Conservation (phyloP, 35 echinoderm and acorn worm species). For the Lytechinus variegatus region DNA sequence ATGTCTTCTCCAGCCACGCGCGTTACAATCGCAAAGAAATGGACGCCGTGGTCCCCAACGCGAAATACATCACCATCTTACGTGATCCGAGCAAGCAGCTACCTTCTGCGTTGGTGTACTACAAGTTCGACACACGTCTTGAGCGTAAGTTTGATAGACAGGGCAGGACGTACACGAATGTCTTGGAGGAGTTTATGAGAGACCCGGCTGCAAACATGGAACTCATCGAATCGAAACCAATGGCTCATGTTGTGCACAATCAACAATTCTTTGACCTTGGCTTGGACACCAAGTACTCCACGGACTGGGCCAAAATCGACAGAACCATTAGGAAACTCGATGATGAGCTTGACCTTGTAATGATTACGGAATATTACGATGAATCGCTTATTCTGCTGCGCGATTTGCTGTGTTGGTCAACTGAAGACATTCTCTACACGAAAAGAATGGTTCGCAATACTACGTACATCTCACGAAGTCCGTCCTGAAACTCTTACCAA, state of each 20-base stretch:
- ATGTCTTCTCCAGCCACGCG: slow-evolving; percentile 54
- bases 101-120: slow-evolving; percentile 49
- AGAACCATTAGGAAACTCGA: slow-evolving; percentile 30
- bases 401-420: slow-evolving; percentile 32
- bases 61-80: slow-evolving; percentile 57
- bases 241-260: slow-evolving; percentile 28
- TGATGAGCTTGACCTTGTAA: slow-evolving; percentile 41
- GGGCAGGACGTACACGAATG: slow-evolving; percentile 31
- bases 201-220: background rate
- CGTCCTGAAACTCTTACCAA: background rate
- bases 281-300: slow-evolving; percentile 50
- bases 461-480: background rate
- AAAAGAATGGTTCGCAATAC: slow-evolving; percentile 51
- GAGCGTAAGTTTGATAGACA: background rate
- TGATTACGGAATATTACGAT: slow-evolving; percentile 54
- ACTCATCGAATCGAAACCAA: background rate
- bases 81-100: slow-evolving; percentile 51
- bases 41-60: slow-evolving; percentile 50
- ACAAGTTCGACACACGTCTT: background rate
- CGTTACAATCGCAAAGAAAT: slow-evolving; percentile 62
- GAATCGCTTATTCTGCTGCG: slow-evolving; percentile 45
- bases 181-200: slow-evolving; percentile 53
- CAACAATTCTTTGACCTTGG: slow-evolving; percentile 47
- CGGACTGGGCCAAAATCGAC: slow-evolving; percentile 36
- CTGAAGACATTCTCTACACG: slow-evolving; percentile 56